These are phyloP conservation scores for Terebella lapidaria DNA, from an alignment of 2,888 invertebrate genomes.

Conservation along the genomic window DNA sequence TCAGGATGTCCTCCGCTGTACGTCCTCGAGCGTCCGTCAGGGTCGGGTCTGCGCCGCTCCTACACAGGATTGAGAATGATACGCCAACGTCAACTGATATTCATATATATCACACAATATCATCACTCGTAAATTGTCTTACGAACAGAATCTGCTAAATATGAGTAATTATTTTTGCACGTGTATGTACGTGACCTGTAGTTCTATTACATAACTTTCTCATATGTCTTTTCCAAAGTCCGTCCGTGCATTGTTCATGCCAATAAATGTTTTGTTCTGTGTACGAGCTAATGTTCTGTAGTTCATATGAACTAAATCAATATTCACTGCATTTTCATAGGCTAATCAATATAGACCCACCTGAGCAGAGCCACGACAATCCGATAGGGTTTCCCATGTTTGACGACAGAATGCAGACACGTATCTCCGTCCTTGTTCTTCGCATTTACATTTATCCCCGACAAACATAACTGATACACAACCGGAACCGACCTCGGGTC, in stretches of 20 bases:
- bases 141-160: background rate
- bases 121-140: background rate
- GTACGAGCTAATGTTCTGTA: no score
- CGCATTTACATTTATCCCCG: constrained; percentile 39
- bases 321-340: no score
- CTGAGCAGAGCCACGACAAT: constrained; percentile 40
- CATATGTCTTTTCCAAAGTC: background rate
- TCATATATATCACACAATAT: background rate
- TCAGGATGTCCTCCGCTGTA: background rate
- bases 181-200: background rate
- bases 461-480: constrained; percentile 40
- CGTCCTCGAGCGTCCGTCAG: constrained; percentile 29
- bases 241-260: no score
- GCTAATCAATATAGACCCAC: no score
- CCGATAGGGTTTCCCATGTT: constrained; percentile 33
- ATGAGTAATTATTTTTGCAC: background rate
- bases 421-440: constrained; percentile 35
- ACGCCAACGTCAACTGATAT: no score
- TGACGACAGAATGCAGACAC: constrained; percentile 34
- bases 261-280: no score
- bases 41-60: constrained; percentile 36
- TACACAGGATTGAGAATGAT: constrained; percentile 22
- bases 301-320: no score
- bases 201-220: no score
- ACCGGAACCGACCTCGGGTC: constrained; percentile 35